Conservation (phyloP, 2,113 vertebrate species). For the Tiliqua scincoides region DNA sequence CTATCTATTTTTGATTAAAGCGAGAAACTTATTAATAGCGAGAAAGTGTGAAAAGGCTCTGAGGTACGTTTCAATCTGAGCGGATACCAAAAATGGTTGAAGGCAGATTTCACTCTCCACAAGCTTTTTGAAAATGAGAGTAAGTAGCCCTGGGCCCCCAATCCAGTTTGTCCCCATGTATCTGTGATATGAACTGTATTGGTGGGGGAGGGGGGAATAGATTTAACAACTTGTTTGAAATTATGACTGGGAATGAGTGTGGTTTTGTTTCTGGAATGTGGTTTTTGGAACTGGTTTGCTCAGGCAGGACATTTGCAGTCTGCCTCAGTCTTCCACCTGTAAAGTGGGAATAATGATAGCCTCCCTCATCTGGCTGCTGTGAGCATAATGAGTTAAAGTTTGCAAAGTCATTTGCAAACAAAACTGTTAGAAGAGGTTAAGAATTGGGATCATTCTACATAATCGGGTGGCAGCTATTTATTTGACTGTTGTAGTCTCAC, state of each 20-base stretch:
- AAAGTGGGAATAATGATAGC: not conserved
- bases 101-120: slow-evolving; percentile 18
- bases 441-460: not conserved
- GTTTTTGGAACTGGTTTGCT: not conserved
- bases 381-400: not conserved
- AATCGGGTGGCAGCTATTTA: not conserved
- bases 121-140: accelerated
- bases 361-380: not conserved
- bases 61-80: slow-evolving; percentile 3
- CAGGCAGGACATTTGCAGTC: too few relatives aligned
- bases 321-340: not conserved
- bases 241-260: not conserved
- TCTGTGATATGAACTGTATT: not conserved
- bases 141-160: not conserved
- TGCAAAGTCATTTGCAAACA: not conserved
- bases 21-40: not conserved
- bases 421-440: not conserved
- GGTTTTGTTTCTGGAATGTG: not conserved
- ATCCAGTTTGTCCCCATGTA: not conserved
- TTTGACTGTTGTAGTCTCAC: too few relatives aligned
- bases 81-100: slow-evolving; percentile 18
- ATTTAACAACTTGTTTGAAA: not conserved
- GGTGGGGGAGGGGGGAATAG: not conserved
- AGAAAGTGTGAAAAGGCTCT: slow-evolving; percentile 13
- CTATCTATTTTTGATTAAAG: slow-evolving; percentile 30